These are phyloP conservation scores for Aleiodes alternator DNA, from an alignment of 2,888 invertebrate species.

Conservation along the genomic window DNA sequence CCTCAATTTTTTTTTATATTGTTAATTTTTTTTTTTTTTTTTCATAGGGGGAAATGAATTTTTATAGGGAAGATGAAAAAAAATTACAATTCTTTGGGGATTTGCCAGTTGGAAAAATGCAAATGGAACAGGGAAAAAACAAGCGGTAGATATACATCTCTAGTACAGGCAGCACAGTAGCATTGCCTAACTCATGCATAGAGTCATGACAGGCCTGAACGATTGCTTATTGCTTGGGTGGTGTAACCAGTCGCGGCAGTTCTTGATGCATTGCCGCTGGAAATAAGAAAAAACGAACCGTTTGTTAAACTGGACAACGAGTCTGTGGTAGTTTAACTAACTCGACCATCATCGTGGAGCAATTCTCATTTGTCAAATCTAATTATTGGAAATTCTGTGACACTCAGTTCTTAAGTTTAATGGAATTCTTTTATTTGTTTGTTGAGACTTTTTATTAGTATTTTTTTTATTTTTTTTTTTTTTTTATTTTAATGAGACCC, in stretches of 20 bases:
- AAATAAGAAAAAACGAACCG: slow-evolving; percentile 43
- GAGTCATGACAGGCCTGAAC: slow-evolving; percentile 66
- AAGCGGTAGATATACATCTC: background rate
- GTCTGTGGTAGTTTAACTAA: slow-evolving; percentile 5
- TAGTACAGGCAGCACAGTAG: slow-evolving; percentile 27
- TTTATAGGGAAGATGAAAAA: too few relatives aligned
- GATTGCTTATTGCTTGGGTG: slow-evolving; percentile 63
- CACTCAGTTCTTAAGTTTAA: too few relatives aligned
- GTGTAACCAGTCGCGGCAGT: slow-evolving; percentile 59
- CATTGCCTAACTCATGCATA: slow-evolving; percentile 68
- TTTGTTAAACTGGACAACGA: slow-evolving; percentile 56
- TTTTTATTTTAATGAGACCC: too few relatives aligned
- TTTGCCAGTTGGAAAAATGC: background rate
- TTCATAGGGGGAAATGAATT: too few relatives aligned
- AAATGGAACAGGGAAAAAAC: background rate
- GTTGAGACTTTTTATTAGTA: too few relatives aligned
- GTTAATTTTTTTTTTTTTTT: background rate
- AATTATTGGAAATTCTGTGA: background rate
- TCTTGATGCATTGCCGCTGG: slow-evolving; percentile 58
- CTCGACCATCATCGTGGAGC: slow-evolving; percentile 33
- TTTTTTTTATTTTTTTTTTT: too few relatives aligned
- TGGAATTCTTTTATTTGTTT: too few relatives aligned
- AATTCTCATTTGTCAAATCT: slow-evolving; percentile 41
- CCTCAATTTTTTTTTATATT: too few relatives aligned
- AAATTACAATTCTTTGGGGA: background rate